Base-by-base conservation (phyloP, 1,140 invertebrate genomes). In the Sycophaga agraensis region DNA sequence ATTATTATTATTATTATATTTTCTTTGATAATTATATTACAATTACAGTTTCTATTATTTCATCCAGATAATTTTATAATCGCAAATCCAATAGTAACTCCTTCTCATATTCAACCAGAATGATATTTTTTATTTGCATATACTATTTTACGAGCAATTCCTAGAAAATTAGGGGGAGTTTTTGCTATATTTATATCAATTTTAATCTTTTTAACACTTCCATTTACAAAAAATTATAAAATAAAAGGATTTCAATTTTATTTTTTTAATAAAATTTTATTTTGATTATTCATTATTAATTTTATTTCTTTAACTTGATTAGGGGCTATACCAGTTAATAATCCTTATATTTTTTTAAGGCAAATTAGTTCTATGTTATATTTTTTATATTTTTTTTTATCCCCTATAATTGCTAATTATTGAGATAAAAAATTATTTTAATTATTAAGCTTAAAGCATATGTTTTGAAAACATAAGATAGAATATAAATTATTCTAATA, bases 91-190 rank as follows among this genome's bases (percentile, higher is more conserved):
- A 70, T 88, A 81, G 82, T 86, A 9, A 88, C 86, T 0, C 87
- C 86, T 6, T 69, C 81, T 26, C 87, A 87, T 75, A 88, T 88
- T 82, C 82, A 88, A 83, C 86, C 86, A 61, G 87, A 88, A 82
- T 88, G 85, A 83, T 88, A 88, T 76, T 88, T 89, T 76, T 75
- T 88, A 81, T 88, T 88, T 83, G 85, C 85, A 21, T 88, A 89
- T 75, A 85, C 86, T 21, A 89, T 89, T 80, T 67, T 88, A 69
- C 86, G 86, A 49, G 85, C 86, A 57, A 86, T 89, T 67, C 86
- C 86, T 60, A 87, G 87, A 81, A 89, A 89, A 83, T 71, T 88
- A 82, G 85, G 85, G 66, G 86, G 86, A 64, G 87, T 88, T 35
- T 80, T 88, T 73, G 83, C 84, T 28, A 70, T 87, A 77, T 66